These are phyloP conservation scores for Conomelus anceps DNA, from an alignment of 2,888 invertebrate genomes.

Conservation along the genomic window DNA sequence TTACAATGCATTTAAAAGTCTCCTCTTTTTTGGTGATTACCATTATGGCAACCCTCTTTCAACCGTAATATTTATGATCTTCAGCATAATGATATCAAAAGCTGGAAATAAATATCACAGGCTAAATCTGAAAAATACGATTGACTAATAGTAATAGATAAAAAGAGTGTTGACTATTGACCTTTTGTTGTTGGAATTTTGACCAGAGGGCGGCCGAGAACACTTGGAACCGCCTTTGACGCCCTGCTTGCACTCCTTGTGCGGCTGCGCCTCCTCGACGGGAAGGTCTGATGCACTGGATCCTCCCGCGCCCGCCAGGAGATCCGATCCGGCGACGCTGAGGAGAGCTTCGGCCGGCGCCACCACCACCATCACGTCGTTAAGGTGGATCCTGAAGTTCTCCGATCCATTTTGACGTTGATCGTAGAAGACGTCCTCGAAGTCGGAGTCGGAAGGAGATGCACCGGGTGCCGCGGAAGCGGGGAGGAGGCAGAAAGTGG, in stretches of 20 bases:
- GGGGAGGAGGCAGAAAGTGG: background rate
- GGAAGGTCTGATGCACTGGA: conserved; percentile 21
- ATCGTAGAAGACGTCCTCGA: conserved; percentile 47
- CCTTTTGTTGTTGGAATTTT: background rate
- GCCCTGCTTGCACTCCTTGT: conserved; percentile 24
- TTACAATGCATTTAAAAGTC: too few species aligned
- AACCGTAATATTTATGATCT: too few species aligned
- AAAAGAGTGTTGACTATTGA: too few species aligned
- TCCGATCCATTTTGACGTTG: conserved; percentile 73
- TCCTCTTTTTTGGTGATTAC: too few species aligned
- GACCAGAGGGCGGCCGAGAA: background rate
- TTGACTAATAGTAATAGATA: too few species aligned
- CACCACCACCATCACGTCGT: conserved; percentile 59
- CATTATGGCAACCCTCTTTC: too few species aligned
- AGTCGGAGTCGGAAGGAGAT: background rate
- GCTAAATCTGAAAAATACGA: too few species aligned
- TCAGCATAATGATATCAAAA: too few species aligned
- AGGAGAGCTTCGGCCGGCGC: conserved; percentile 57
- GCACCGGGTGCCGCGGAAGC: background rate
- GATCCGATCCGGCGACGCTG: conserved; percentile 43
- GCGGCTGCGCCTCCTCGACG: conserved; percentile 17
- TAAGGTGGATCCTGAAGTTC: conserved; percentile 62
- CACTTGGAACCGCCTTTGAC: conserved; percentile 1
- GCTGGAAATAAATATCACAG: too few species aligned
- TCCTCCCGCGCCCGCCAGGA: conserved; percentile 29